Evolutionary conservation across 2,113 vertebrate species (phyloP), one percentile per base, ranked within the genome.

Genomic region (Gorsachius goisagi): DNA sequence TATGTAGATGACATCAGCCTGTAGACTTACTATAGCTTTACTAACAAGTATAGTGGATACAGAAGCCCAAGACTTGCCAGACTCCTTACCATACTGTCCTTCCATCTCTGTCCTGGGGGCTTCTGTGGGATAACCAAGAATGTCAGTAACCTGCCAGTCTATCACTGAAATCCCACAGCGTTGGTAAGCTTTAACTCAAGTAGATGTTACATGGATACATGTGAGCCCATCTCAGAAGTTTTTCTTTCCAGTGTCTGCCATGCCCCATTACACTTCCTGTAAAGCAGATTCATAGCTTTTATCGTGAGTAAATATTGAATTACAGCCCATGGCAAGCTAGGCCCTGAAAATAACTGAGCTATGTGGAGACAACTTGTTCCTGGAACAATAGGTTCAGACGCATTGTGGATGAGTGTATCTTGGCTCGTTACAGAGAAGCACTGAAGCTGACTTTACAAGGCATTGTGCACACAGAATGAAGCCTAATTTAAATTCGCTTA

Each of bases 361-460:
- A 26, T 91, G 80, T 17, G 5, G 66, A 94, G 84, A 93, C 77
- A 92, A 14, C 53, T 91, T 92, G 69, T 96, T 95, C 74, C 86
- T 95, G 80, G 90, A 96, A 92, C 93, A 91, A 73, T 76, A 30
- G 44, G 50, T 88, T 93, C 85, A 93, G 91, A 88, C 91, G 88
- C 81, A 93, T 71, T 4, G 4, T 85, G 85, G 85, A 19, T 92
- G 87, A 92, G 84, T 85, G 58, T 90, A 72, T 97, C 63, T 95
- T 96, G 94, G 90, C 92, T 93, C 12, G 9, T 76, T 73, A 45
- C 6, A 26, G 73, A 75, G 45, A 76, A 93, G 53, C 53, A 60
- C 83, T 95, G 88, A 72, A 82, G 90, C 85, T 97, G 92, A 95
- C 94, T 97, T 97, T 96, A 96, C 92, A 96, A 97, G 97, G 95